Evolutionary conservation across 2,888 invertebrate genomes (phyloP).

Genomic region (Pachydiplax longipennis): DNA sequence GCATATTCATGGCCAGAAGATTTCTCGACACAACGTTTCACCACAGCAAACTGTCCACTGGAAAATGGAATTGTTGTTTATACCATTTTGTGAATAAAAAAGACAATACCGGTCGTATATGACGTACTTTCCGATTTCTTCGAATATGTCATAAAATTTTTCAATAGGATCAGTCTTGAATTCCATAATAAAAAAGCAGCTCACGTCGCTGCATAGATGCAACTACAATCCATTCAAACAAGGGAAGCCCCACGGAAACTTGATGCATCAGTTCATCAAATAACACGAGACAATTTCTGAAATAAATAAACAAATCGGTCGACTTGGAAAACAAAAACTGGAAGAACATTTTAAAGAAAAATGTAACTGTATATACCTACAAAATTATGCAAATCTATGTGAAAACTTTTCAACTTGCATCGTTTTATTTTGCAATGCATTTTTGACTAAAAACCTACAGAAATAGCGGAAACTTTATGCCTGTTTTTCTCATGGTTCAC

Average conservation of each 20-base stretch:
- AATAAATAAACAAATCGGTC: conserved; percentile 7
- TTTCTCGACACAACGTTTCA: conserved; percentile 65
- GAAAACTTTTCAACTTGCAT: background rate
- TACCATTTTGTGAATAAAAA: background rate
- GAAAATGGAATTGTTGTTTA: conserved; percentile 51
- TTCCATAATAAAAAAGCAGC: conserved; percentile 41
- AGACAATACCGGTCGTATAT: background rate
- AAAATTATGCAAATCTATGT: background rate
- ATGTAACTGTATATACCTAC: background rate
- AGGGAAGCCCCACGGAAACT: background rate
- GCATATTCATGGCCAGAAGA: conserved; percentile 66
- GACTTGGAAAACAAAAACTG: background rate
- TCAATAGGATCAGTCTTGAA: conserved; percentile 61
- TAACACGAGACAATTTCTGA: background rate
- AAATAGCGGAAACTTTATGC: background rate
- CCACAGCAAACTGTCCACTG: conserved; percentile 72
- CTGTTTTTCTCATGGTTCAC: background rate
- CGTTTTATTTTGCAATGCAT: background rate
- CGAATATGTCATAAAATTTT: conserved; percentile 63
- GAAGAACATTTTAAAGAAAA: too few relatives aligned
- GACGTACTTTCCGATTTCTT: conserved; percentile 66
- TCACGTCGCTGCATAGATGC: background rate
- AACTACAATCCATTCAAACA: conserved; percentile 13
- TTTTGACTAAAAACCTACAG: background rate
- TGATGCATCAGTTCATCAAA: background rate